Evolutionary conservation across 2,797 vertebrate genomes (phyloP).

Genomic region (Sorex maritimensis): DNA sequence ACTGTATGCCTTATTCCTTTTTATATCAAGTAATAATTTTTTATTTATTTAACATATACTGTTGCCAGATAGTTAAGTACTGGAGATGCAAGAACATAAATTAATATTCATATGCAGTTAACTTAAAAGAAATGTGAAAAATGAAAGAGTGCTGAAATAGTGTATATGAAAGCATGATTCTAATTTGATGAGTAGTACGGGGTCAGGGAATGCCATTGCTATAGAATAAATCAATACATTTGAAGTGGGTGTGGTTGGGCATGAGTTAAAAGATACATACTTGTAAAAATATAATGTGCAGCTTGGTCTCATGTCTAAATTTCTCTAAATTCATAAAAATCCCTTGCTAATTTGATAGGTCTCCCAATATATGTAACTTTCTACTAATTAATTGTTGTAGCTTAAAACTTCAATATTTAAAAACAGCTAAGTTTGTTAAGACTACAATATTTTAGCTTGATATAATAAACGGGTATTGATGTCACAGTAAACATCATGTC

Average conservation of each 20-base stretch:
- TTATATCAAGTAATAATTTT: constrained; percentile 17
- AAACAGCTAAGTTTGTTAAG: neutral
- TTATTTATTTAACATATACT: too few species aligned
- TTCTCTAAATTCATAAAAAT: constrained; percentile 17
- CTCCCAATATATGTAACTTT: neutral
- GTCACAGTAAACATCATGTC: neutral
- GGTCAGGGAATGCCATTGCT: neutral
- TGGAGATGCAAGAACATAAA: neutral
- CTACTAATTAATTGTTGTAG: constrained; percentile 34
- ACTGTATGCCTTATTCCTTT: neutral
- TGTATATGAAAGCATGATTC: neutral
- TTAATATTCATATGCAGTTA: neutral
- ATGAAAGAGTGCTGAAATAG: neutral
- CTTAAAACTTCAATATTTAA: neutral
- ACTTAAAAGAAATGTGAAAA: neutral
- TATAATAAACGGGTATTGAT: neutral
- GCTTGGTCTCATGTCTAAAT: neutral
- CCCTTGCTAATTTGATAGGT: constrained; percentile 1
- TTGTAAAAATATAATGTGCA: constrained; percentile 11
- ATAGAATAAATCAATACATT: neutral
- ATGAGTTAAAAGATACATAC: neutral
- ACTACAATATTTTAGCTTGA: constrained; percentile 8
- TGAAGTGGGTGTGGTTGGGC: neutral
- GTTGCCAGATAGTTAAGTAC: neutral
- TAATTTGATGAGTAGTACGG: neutral